A percentile compares a stretch with the other conserved stretches of the same genome.
phyloP scores from a whole-genome alignment of 2,113 vertebrate species.

The Catagonus wagneri region DNA sequence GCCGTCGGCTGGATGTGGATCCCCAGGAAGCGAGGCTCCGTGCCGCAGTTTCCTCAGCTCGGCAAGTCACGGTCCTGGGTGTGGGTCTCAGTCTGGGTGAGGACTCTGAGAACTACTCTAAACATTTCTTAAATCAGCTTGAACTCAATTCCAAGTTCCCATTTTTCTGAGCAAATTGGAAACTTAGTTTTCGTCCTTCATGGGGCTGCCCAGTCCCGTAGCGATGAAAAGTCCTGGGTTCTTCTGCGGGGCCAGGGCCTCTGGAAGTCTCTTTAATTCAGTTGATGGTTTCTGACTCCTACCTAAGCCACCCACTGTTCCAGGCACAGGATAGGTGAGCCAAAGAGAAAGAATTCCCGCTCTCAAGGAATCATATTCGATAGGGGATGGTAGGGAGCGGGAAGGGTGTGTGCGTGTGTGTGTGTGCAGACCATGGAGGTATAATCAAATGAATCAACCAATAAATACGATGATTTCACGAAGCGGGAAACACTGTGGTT shows the following conservation, averaged over 20 bases:
- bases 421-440: neutral
- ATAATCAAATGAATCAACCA: slow-evolving; percentile 33
- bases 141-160: neutral
- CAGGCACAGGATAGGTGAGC: neutral
- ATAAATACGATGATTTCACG: neutral
- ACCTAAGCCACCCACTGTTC: neutral
- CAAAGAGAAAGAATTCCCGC: neutral
- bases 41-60: neutral
- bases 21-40: neutral
- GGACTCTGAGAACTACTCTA: neutral
- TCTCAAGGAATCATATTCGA: neutral
- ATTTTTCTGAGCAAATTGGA: neutral
- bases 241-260: neutral
- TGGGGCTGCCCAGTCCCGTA: neutral
- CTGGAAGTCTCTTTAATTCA: neutral
- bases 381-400: neutral
- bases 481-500: neutral
- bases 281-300: neutral
- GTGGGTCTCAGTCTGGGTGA: neutral
- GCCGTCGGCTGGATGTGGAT: neutral
- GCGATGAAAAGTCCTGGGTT: neutral
- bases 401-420: neutral
- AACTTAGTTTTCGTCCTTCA: neutral
- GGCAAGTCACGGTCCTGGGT: neutral
- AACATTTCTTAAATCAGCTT: neutral